Base-by-base conservation (phyloP, 2,888 invertebrate species). In the Drosophila colorata region DNA sequence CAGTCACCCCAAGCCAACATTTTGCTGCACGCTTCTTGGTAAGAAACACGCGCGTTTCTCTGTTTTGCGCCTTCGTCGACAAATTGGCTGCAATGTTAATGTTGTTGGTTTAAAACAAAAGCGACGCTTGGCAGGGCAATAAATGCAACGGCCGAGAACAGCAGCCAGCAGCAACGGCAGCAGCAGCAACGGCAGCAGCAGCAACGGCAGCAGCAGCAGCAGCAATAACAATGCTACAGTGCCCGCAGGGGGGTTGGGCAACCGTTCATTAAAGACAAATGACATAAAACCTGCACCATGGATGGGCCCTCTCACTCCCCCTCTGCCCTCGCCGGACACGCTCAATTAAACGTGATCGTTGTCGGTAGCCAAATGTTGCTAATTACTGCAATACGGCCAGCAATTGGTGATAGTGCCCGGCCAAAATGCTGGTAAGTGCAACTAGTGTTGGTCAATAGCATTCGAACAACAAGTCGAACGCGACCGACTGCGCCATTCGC, bases 261-360 rank as follows among this genome's bases (percentile, higher is more conserved):
- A 82, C 82, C 82, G 69, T 73, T 87, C 80, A 85, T 85, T 82
- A 84, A 73, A 80, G 70, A 69, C 80, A 87, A 82, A 78, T 80
- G 80, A 78, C 79, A 84, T 55, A 74, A 72, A 69, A 69, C 55
- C 68, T 68, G 66, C 66, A 69, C 67, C 59, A 68, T 43, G 51
- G 56, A 47, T 67, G 47, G 23, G 28, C 43, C 37, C 59, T 47
- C 56, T 18, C 20, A 9, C 46, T 25, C 20, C 9, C 18, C 23
- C 48, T 18, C 51, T 14, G n/a, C n/a, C n/a, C n/a, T 20, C 41
- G 20, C 23, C 47, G 69, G 49, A 47, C 69, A 89, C 85, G 91
- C 82, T 90, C 90, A 90, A 90, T 90, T 90, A 90, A 90, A 90
- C 90, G 78, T 79, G 83, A 81, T 82, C 78, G 82, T 84, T 89